A percentile compares a stretch with the other conserved stretches of the same genome.
Conservation (phyloP, 2,113 vertebrate genomes). For the Argyrosomus japonicus region DNA sequence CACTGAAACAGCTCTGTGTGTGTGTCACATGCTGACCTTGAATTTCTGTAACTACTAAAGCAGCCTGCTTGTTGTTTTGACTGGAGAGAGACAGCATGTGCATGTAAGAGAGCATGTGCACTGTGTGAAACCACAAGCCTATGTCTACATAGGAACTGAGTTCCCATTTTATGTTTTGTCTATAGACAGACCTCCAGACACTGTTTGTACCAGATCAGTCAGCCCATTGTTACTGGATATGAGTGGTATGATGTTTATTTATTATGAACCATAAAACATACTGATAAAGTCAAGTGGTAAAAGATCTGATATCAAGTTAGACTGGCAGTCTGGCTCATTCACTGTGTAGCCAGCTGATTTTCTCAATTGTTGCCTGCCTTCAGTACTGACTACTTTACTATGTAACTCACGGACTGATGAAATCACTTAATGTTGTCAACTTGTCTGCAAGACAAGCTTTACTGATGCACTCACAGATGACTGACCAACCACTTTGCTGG, state of each 20-base stretch:
- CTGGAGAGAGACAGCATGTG: constrained; percentile 38
- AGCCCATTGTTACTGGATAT: constrained; percentile 62
- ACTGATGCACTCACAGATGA: background rate
- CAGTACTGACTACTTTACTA: background rate
- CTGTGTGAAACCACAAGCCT: constrained; percentile 48
- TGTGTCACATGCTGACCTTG: constrained; percentile 56
- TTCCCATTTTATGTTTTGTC: constrained; percentile 74
- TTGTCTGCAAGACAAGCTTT: background rate
- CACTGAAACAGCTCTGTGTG: constrained; percentile 40
- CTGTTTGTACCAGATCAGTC: constrained; percentile 58
- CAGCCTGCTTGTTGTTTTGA: constrained; percentile 68
- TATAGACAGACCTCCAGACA: constrained; percentile 53
- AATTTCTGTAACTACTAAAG: constrained; percentile 45
- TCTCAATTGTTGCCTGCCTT: background rate
- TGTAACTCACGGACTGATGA: constrained; percentile 4
- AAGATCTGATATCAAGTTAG: constrained; percentile 12
- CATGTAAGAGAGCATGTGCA: constrained; percentile 11
- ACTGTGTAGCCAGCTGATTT: background rate
- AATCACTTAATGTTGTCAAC: background rate
- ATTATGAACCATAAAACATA: constrained; percentile 21
- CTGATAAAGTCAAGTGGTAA: constrained; percentile 24
- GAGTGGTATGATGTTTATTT: constrained; percentile 60
- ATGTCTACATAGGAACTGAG: constrained; percentile 40
- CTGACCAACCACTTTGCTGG: background rate
- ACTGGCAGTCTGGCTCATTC: background rate